Evolutionary conservation across 2,888 invertebrate species (phyloP).

Genomic region (Hyposoter didymator): DNA sequence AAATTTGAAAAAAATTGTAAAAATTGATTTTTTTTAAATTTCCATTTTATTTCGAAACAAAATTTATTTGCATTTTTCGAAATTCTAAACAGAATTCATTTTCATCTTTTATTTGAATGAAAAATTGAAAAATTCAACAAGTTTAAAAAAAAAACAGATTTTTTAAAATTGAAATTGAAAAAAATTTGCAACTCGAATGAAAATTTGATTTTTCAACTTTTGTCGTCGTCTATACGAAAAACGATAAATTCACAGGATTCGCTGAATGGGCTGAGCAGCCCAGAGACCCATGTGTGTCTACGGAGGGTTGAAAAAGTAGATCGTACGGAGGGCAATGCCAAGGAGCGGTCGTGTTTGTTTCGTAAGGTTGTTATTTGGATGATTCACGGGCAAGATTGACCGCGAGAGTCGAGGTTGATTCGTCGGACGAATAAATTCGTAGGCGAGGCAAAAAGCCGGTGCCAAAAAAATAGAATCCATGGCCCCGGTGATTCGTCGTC

Average conservation of each 20-base stretch:
- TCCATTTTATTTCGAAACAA: too few relatives aligned
- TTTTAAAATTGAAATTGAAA: background rate
- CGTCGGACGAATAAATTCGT: slow-evolving; percentile 30
- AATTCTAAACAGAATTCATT: too few relatives aligned
- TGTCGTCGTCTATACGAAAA: too few relatives aligned
- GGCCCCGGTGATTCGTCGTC: slow-evolving; percentile 11
- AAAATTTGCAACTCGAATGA: background rate
- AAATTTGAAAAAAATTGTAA: too few relatives aligned
- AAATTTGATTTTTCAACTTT: background rate
- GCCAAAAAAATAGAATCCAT: slow-evolving; percentile 46
- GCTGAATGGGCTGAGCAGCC: too few relatives aligned
- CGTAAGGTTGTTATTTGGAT: slow-evolving; percentile 52
- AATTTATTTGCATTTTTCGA: too few relatives aligned
- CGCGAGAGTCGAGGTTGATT: slow-evolving; percentile 24
- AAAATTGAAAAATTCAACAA: background rate
- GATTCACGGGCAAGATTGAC: slow-evolving; percentile 63
- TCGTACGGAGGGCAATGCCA: slow-evolving; percentile 71
- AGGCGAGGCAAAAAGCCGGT: slow-evolving; percentile 32
- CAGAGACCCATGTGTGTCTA: too few relatives aligned
- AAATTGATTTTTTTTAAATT: too few relatives aligned
- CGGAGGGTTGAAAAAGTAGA: background rate
- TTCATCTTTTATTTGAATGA: too few relatives aligned
- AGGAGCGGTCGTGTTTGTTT: slow-evolving; percentile 75
- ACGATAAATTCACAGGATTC: too few relatives aligned
- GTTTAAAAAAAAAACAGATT: too few relatives aligned